A percentile compares a stretch with the other conserved stretches of the same genome.
Conservation (phyloP, 2,113 vertebrate species). For the Falco punctatus region DNA sequence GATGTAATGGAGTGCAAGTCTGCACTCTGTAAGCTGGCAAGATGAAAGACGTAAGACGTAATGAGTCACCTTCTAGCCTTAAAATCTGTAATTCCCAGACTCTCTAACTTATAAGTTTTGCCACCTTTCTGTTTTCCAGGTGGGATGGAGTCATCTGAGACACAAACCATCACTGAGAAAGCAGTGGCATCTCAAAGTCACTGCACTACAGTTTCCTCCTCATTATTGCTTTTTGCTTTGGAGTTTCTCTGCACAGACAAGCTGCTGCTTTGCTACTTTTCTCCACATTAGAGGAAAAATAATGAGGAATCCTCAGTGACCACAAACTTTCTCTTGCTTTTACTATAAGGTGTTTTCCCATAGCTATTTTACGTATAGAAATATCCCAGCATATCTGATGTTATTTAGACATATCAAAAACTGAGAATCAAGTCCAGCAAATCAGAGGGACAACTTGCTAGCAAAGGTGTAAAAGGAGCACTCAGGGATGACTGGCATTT, state of each 20-base stretch:
- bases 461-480: background rate
- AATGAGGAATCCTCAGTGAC: background rate
- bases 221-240: background rate
- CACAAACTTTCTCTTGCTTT: background rate
- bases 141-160: background rate
- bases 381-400: background rate
- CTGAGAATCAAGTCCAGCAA: background rate
- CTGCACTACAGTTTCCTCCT: background rate
- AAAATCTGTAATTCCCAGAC: background rate
- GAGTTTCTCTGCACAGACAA: background rate
- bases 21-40: background rate
- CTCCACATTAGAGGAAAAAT: background rate
- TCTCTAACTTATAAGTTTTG: background rate
- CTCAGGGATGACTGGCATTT: background rate
- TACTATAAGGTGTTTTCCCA: rapidly evolving
- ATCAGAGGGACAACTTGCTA: background rate
- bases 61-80: background rate
- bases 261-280: background rate
- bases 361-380: background rate
- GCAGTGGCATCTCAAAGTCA: background rate
- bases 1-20: background rate
- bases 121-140: background rate
- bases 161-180: background rate
- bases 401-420: background rate
- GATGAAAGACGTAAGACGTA: background rate